These are phyloP conservation scores for Platycheirus albimanus DNA, from an alignment of 2,888 invertebrate genomes.

Conservation along the genomic window DNA sequence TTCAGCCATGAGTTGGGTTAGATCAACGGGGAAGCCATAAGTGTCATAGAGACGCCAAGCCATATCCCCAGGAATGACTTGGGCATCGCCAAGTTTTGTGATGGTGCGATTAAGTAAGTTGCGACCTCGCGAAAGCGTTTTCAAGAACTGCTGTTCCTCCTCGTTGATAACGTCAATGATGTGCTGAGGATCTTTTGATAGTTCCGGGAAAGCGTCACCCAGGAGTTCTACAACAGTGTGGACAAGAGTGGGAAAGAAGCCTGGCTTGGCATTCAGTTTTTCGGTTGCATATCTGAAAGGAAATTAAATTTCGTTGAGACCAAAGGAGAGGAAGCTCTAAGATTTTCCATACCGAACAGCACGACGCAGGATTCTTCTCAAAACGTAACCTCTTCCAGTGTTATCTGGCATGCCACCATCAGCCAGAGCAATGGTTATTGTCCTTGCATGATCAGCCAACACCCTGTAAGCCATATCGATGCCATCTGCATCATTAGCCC, in stretches of 20 bases:
- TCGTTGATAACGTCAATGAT: constrained; percentile 98
- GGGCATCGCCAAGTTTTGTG: constrained; percentile 88
- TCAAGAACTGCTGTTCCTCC: constrained; percentile 98
- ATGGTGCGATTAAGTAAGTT: constrained; percentile 96
- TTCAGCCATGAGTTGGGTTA: constrained; percentile 98
- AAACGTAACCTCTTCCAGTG: constrained; percentile 98
- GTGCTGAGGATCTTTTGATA: constrained; percentile 93
- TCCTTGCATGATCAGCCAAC: constrained; percentile 98
- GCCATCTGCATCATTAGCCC: constrained; percentile 94
- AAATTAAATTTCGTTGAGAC: constrained; percentile 1
- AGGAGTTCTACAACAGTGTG: constrained; percentile 94
- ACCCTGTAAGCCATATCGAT: constrained; percentile 99
- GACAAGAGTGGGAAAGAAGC: constrained; percentile 95
- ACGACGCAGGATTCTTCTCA: constrained; percentile 96
- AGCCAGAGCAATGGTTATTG: constrained; percentile 96
- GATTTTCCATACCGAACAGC: constrained; percentile 86
- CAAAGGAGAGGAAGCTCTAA: too few relatives aligned
- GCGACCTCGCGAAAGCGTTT: constrained; percentile 95
- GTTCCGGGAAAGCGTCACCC: constrained; percentile 91
- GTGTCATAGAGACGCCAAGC: constrained; percentile 99
- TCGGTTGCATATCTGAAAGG: constrained; percentile 93
- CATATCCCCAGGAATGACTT: constrained; percentile 94
- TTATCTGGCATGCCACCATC: constrained; percentile 99
- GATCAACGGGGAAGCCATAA: constrained; percentile 98
- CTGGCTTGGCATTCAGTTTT: constrained; percentile 97